These are phyloP conservation scores for Atlantisia rogersi DNA, from an alignment of 2,113 vertebrate genomes.

Conservation along the genomic window DNA sequence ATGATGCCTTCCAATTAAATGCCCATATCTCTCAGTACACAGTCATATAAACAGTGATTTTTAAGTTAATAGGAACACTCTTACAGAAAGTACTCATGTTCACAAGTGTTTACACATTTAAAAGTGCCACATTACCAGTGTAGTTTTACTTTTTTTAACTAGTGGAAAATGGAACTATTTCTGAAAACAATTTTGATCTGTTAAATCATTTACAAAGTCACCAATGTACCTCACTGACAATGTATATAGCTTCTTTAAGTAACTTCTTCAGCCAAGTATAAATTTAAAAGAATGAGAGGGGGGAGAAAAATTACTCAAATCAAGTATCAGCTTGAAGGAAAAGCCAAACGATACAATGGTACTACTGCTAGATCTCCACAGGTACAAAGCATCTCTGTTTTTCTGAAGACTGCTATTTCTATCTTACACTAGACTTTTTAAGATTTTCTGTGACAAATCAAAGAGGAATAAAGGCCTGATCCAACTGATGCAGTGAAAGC, in stretches of 20 bases:
- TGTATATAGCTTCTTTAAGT: not conserved
- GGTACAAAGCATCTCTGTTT: not conserved
- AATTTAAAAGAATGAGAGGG: not conserved
- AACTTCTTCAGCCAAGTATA: not conserved
- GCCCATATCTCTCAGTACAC: not conserved
- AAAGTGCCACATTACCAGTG: not conserved
- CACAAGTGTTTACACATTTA: not conserved
- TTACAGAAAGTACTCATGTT: not conserved
- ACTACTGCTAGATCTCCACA: not conserved
- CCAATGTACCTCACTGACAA: not conserved
- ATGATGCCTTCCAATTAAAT: conserved; percentile 3
- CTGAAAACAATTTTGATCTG: not conserved
- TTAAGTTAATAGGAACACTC: not conserved
- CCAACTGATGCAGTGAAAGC: not conserved
- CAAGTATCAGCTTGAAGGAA: not conserved
- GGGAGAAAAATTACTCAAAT: not conserved
- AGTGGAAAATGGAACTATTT: conserved; percentile 2
- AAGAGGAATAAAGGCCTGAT: not conserved
- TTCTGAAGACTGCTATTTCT: conserved; percentile 32
- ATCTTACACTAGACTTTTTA: not conserved
- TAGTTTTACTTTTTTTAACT: not conserved
- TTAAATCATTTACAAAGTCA: not conserved
- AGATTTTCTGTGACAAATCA: not conserved
- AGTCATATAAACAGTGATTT: not conserved
- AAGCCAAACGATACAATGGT: not conserved